Base-by-base conservation (phyloP, 2,797 vertebrate species). In the Xiphophorus birchmanni region DNA sequence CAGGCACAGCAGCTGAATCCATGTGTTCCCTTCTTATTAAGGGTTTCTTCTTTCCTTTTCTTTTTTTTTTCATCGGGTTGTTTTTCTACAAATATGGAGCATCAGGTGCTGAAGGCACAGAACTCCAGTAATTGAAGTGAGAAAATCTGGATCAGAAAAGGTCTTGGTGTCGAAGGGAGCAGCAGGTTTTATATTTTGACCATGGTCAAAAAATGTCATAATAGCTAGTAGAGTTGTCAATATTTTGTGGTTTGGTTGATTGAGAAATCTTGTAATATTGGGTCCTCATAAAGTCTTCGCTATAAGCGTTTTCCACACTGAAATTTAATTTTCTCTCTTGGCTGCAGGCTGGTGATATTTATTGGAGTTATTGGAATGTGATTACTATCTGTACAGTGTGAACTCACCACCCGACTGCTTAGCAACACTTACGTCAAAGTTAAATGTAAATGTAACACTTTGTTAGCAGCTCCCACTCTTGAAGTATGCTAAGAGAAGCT, bases 381-480 rank as follows among this genome's bases (percentile, higher is more conserved):
- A 86, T 86, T 81, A 67, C 1, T 29, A 63, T 86, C 74, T 74
- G 63, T 71, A 52, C 71, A 54, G 79, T 78, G 75, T 76, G 60
- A 89, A 80, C 60, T 83, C 74, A 60, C 40, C 52, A 75, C 18
- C 26, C 40, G 52, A 81, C 60, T 84, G 80, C 88, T 74, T 84
- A 82, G 88, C 84, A 90, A 87, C 87, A 63, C 84, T 77, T 78
- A 3, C 29, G 74, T 89, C 88, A 89, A 75, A 83, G 79, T 82
- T 65, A 84, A 88, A 89, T 86, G 79, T 79, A 87, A 88, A 88
- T 90, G 80, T 40, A 76, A 72, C 80, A 83, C 72, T 79, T 79
- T 67, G 56, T 86, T 76, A 86, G 76, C 83, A 82, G 76, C 86
- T 90, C 82, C 85, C 82, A 78, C 86, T 85, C 80, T 75, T 81